Base-by-base conservation (phyloP, 2,888 invertebrate genomes). In the Acronicta psi region DNA sequence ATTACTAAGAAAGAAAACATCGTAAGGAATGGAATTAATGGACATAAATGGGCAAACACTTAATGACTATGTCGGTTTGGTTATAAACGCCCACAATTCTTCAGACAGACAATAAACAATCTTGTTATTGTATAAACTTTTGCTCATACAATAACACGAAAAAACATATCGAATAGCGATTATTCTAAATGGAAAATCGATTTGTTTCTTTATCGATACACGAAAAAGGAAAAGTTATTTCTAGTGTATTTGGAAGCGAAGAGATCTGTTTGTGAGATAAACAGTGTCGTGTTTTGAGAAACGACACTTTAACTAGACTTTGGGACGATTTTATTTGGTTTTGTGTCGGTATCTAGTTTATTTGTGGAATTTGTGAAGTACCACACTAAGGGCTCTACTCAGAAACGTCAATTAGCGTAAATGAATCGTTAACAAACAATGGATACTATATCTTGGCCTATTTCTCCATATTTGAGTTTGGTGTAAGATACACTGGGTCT, bases 131-230 rank as follows among this genome's bases (percentile, higher is more conserved):
- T 34, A 34, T 1, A 34, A 13, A 25, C 9, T 25, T 25, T 9
- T 25, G 25, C 29, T 29, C 34, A 7, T 34, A n/a, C n/a, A 29
- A n/a, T 5, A 17, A 38, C 18, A 43, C 11, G 4, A 52, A 34
- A 41, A 44, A 53, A 25, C 14, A n/a, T 46, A 67, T 66, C 29
- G 44, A 52, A 69, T 18, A 25, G 16, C 64, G 51, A 69, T 69
- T 63, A 70, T 63, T 74, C 58, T 42, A 57, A 74, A 70, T 63
- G 38, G 37, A 52, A 70, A 70, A 69, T 58, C 64, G 65, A 69
- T 74, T 63, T 44, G 42, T 44, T 54, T 57, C 47, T 55, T 56
- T 62, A 73, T 69, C 77, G 57, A 59, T 52, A 63, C 53, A 42
- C 18, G 44, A 44, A 46, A 46, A 54, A 40, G 23, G 29, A 57